Evolutionary conservation across 1,140 invertebrate species (phyloP).

Genomic region (Drosophila ficusphila): DNA sequence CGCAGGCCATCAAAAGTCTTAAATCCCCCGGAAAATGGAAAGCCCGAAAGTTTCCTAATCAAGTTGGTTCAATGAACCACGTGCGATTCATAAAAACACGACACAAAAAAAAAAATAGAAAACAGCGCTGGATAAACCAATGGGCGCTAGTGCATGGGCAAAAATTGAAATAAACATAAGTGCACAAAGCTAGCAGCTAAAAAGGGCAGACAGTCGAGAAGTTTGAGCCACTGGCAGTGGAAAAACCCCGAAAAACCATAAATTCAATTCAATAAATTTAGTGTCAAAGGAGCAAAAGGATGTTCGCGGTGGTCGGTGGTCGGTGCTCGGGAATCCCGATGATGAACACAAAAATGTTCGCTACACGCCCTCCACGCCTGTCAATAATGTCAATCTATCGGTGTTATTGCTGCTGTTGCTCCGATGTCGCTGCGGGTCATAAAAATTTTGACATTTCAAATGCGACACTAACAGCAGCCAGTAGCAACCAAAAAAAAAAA

Average conservation of each 20-base stretch:
- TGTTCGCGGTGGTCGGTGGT: too few relatives aligned
- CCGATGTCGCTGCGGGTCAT: slow-evolving; percentile 35
- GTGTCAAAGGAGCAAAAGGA: slow-evolving; percentile 42
- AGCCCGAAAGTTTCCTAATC: slow-evolving; percentile 9
- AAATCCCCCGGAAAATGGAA: slow-evolving; percentile 33
- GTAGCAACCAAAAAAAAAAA: slow-evolving; percentile 16
- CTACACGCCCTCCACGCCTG: slow-evolving; percentile 23
- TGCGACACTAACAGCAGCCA: slow-evolving; percentile 28
- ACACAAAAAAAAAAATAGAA: neutral
- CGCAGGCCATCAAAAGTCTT: slow-evolving; percentile 42
- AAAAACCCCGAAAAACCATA: slow-evolving; percentile 61
- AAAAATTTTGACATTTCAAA: slow-evolving; percentile 69
- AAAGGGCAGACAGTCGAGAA: neutral
- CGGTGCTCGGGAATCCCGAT: slow-evolving; percentile 14
- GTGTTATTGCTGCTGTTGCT: slow-evolving; percentile 30
- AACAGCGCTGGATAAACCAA: neutral
- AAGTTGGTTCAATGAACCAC: slow-evolving; percentile 58
- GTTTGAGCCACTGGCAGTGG: slow-evolving; percentile 5
- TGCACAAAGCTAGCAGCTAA: slow-evolving; percentile 41
- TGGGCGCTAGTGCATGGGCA: slow-evolving; percentile 47
- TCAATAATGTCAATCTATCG: slow-evolving; percentile 72
- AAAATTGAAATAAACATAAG: slow-evolving; percentile 72
- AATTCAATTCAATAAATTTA: slow-evolving; percentile 80
- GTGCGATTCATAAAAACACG: slow-evolving; percentile 63
- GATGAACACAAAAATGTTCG: slow-evolving; percentile 33